Percentiles rank a stretch among this genome's conserved stretches.
phyloP scores from a whole-genome alignment of 2,113 vertebrate genomes.

The Natator depressus region DNA sequence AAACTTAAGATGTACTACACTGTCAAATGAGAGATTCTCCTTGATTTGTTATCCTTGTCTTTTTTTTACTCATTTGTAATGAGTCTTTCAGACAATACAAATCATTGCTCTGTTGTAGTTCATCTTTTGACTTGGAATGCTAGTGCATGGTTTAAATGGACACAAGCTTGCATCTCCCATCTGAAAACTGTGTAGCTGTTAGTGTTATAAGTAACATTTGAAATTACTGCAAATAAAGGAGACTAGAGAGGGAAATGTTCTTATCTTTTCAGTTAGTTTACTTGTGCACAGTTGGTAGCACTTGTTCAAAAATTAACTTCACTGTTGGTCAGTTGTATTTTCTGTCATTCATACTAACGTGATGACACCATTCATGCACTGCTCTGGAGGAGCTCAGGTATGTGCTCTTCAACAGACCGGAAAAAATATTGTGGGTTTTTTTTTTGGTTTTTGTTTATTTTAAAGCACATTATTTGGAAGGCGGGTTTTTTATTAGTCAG shows the following conservation, averaged over 20 bases:
- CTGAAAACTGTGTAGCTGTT: neutral
- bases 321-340: neutral
- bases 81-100: neutral
- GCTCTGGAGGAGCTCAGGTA: neutral
- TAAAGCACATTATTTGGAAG: neutral
- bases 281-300: neutral
- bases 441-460: neutral
- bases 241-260: neutral
- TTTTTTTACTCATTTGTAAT: neutral
- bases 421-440: neutral
- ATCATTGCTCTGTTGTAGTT: neutral
- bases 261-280: neutral
- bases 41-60: neutral
- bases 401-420: neutral
- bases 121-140: neutral
- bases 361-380: neutral
- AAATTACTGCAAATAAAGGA: neutral
- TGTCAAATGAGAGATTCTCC: neutral
- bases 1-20: neutral
- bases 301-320: neutral
- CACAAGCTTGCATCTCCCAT: neutral
- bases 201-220: neutral
- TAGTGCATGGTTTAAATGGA: neutral
- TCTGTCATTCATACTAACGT: neutral
- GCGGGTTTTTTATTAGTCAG: neutral